Conservation (phyloP, 2,113 vertebrate species). For the Heloderma charlesbogerti region DNA sequence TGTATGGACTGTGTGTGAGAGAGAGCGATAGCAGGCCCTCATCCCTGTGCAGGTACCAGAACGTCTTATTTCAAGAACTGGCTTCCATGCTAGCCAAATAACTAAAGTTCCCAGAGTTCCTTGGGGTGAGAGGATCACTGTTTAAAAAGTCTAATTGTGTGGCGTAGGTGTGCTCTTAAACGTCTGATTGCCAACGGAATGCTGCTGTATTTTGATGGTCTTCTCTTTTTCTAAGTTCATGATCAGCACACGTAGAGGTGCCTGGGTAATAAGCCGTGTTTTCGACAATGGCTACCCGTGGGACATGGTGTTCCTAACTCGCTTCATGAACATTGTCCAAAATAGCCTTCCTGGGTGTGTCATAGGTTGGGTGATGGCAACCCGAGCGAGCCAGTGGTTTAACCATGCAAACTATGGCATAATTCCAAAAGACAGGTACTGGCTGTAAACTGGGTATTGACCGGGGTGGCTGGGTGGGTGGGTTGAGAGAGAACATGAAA, state of each 20-base stretch:
- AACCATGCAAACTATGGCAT: slow-evolving; percentile 86
- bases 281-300: slow-evolving; percentile 80
- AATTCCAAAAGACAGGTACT: slow-evolving; percentile 82
- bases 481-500: neutral
- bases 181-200: neutral
- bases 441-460: neutral
- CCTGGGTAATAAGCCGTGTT: slow-evolving; percentile 83
- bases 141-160: neutral
- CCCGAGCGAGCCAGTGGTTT: slow-evolving; percentile 74
- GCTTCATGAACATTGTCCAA: slow-evolving; percentile 70
- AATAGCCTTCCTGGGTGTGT: slow-evolving; percentile 75
- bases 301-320: slow-evolving; percentile 80
- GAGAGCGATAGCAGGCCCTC: neutral
- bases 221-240: slow-evolving; percentile 78
- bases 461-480: no score
- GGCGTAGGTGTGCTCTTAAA: neutral
- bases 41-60: neutral
- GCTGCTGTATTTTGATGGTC: neutral
- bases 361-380: slow-evolving; percentile 66
- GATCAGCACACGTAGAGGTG: slow-evolving; percentile 82
- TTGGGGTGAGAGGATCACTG: neutral
- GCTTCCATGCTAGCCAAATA: neutral
- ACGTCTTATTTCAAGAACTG: neutral
- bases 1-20: neutral
- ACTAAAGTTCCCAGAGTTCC: neutral